Evolutionary conservation across 2,888 invertebrate genomes (phyloP), one percentile per base, ranked within the genome.

Genomic region (Drosophila lacicola): DNA sequence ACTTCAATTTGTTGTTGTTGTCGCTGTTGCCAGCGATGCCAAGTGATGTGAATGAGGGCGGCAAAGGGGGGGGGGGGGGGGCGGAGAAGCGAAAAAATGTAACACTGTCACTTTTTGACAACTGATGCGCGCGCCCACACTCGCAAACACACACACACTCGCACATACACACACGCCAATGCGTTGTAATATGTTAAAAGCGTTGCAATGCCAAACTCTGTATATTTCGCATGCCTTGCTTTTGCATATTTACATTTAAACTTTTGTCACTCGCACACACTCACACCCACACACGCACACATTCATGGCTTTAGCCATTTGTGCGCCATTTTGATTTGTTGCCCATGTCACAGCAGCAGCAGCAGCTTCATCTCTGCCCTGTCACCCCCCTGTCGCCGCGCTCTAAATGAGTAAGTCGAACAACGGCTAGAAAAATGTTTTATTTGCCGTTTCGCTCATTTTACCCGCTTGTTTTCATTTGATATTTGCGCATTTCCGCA

Each of bases 401-500:
- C 34, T 29, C 55, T 72, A 72, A 84, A 81, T 72, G 85, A 70
- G 61, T 64, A 55, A 60, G 70, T 71, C 62, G 82, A 78, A 82
- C 68, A 79, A 65, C 70, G 58, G 66, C 66, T 51, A 42, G 78
- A 62, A 72, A 67, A 88, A 82, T 87, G 78, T 80, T 82, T 87
- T 87, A 87, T 87, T 82, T 80, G 71, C 67, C 72, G 61, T 66
- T 77, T 44, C 70, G 58, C 81, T 68, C 65, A 60, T 46, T 80
- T 67, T 39, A 63, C 33, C 61, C 67, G 64, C 63, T 71, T 76
- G 68, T 85, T 80, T 81, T 87, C 87, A 87, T 80, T 86, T 77
- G 66, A 67, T 83, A 81, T 83, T 85, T 84, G 79, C 71, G 80
- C 83, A 84, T 84, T 87, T 86, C 85, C 82, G 85, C 89, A 89